A percentile compares a stretch with the other conserved stretches of the same genome.
Evolutionary conservation across 1,140 invertebrate genomes (phyloP).

Genomic region (Neoseiulus cucumeris): DNA sequence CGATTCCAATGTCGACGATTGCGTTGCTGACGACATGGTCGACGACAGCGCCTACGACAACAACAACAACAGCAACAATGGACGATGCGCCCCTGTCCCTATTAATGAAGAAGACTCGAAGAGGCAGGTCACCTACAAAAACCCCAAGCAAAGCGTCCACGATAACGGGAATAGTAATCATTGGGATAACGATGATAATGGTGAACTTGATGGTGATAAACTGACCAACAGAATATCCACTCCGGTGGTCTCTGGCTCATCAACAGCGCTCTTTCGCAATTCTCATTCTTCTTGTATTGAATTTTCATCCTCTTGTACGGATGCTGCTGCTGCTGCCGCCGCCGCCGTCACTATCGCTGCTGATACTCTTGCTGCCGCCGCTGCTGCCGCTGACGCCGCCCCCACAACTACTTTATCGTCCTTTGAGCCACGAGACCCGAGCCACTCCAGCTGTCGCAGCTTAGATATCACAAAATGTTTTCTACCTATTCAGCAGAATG

Average conservation of each 20-base stretch:
- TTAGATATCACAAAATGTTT: background rate
- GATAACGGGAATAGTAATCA: background rate
- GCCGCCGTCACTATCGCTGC: background rate
- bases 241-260: background rate
- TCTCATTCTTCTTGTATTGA: background rate
- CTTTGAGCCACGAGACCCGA: background rate
- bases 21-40: background rate
- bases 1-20: background rate
- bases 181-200: background rate
- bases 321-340: background rate
- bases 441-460: background rate
- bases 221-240: constrained; percentile 9
- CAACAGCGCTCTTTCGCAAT: background rate
- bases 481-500: too few species aligned
- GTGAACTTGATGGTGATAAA: background rate
- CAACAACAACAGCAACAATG: background rate
- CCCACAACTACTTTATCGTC: background rate
- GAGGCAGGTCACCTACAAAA: too few species aligned
- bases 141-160: too few species aligned
- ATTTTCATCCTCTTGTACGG: background rate
- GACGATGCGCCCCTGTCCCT: too few species aligned
- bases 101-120: too few species aligned
- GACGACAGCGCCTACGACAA: background rate
- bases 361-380: background rate
- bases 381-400: background rate